Evolutionary conservation across 2,888 invertebrate species (phyloP), one percentile per base, ranked within the genome.

Genomic region (Habrosyne pyritoides): DNA sequence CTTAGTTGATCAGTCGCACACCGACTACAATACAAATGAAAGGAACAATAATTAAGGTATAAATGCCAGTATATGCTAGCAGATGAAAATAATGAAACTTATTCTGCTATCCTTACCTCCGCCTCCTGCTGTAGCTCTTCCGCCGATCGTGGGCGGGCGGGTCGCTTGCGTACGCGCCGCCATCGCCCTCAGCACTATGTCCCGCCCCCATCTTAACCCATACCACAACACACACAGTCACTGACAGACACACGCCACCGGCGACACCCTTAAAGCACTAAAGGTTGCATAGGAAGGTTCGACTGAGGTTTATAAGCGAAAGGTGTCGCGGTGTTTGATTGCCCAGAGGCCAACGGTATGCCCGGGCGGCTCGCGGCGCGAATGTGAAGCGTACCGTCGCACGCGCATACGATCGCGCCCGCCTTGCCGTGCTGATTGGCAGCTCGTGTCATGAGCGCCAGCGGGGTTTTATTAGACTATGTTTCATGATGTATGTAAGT

Each of bases 171-270:
- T 84, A 88, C 63, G 90, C 90, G 79, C 89, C 87, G 72, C 84
- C 86, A 54, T 87, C 91, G 71, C 88, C 89, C 77, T 93, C 93
- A 78, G 89, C 91, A 81, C 93, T 93, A 65, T 93, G 92, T 67
- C 91, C 92, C 64, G 93, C 91, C 71, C 93, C 93, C 91, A 92
- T 93, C 76, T 73, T 89, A 86, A 82, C 88, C 88, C 90, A 89
- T 90, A 76, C 85, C 88, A 85, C 86, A 78, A 77, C 87, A 87
- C 86, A 86, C 87, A 86, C 87, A 83, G 77, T 82, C 89, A 88
- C 87, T 83, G 78, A 86, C 82, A 73, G 73, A 84, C 86, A 84
- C 85, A 79, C 79, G 79, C 77, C 75, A 79, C 72, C 75, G 73
- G 66, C 81, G 85, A 86, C 89, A 87, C 89, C 86, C 81, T 61